phyloP scores from a whole-genome alignment of 2,113 vertebrate genomes.

The Gallinago jamesoni region DNA sequence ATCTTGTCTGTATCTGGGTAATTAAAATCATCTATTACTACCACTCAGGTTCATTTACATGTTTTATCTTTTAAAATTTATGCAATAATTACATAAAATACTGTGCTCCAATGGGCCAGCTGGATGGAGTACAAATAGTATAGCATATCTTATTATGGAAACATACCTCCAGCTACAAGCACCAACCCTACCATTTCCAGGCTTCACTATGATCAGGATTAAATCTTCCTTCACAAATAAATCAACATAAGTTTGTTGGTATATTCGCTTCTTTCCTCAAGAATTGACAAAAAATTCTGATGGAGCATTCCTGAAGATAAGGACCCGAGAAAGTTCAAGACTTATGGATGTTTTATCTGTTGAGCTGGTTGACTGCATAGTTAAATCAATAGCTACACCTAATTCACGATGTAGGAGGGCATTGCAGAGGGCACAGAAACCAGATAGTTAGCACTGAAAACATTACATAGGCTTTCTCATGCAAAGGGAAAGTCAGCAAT shows the following conservation, averaged over 20 bases:
- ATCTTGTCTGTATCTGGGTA: conserved; percentile 65
- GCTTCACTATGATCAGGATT: neutral
- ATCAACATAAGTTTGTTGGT: neutral
- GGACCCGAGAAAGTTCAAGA: neutral
- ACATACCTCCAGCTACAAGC: neutral
- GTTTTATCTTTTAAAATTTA: conserved; percentile 62
- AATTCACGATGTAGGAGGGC: neutral
- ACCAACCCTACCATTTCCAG: neutral
- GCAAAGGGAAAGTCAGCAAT: neutral
- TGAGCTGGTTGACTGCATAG: neutral
- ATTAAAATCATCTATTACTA: conserved; percentile 69
- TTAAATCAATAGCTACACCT: neutral
- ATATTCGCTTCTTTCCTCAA: neutral
- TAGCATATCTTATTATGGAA: conserved; percentile 5
- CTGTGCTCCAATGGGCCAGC: conserved; percentile 38
- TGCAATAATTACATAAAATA: conserved; percentile 60
- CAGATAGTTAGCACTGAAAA: neutral
- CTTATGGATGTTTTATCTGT: neutral
- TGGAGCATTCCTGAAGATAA: neutral
- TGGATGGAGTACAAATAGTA: conserved; percentile 51
- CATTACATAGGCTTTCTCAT: neutral
- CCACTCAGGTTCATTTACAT: conserved; percentile 67
- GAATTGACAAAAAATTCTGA: neutral
- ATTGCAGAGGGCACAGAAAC: neutral
- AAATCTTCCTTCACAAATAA: neutral